phyloP scores from a whole-genome alignment of 2,888 invertebrate species.

The Glyphotaelius pellucidus region DNA sequence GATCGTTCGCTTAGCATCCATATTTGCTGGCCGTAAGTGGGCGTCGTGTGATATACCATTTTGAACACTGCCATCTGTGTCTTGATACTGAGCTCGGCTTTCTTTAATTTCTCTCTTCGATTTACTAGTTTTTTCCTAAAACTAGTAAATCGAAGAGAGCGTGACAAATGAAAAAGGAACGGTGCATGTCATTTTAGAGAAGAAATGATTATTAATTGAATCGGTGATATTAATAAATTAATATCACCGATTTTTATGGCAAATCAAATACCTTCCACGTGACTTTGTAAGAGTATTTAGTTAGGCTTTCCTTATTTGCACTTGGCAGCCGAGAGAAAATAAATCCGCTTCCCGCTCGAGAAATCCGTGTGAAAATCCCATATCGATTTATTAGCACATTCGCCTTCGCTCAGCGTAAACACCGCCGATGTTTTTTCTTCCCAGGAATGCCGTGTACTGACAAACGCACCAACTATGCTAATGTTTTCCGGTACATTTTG shows the following conservation, averaged over 20 bases:
- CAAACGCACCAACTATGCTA: constrained; percentile 27
- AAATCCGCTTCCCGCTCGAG: not conserved
- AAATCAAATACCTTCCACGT: not conserved
- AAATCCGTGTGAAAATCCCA: constrained; percentile 32
- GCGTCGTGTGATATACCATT: no score
- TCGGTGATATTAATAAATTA: not conserved
- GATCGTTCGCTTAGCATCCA: no score
- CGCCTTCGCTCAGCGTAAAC: constrained; percentile 32
- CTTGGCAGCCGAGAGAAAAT: constrained; percentile 2
- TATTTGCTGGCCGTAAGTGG: no score
- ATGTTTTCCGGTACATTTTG: constrained; percentile 17
- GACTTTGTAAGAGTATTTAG: not conserved
- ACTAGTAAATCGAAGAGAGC: no score
- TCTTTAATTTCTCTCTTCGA: no score
- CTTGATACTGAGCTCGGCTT: no score
- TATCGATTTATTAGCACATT: constrained; percentile 40
- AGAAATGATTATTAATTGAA: no score
- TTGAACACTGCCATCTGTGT: no score
- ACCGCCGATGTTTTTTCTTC: constrained; percentile 20
- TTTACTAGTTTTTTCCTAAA: no score
- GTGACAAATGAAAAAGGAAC: no score
- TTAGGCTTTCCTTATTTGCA: not conserved
- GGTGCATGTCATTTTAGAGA: no score
- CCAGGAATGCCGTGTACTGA: constrained; percentile 5
- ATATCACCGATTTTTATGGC: not conserved